phyloP scores from a whole-genome alignment of 2,888 invertebrate genomes.

The Sphaerophoria rueppellii region DNA sequence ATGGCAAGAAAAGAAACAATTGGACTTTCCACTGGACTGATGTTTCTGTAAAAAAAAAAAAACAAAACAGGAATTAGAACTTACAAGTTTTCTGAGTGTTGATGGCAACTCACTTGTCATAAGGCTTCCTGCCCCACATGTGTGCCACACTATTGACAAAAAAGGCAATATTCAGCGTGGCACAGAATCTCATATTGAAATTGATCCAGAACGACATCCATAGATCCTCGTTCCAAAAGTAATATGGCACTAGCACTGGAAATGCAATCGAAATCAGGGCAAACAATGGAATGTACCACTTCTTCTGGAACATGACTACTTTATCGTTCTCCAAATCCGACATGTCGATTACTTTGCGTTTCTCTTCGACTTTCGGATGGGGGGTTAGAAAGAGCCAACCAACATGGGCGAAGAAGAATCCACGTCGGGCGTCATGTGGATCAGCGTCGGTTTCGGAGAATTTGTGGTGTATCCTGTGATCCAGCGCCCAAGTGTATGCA shows the following conservation, averaged over 20 bases:
- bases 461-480: slow-evolving; percentile 94
- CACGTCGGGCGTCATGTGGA: slow-evolving; percentile 88
- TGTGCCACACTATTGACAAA: slow-evolving; percentile 98
- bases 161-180: slow-evolving; percentile 95
- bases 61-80: neutral
- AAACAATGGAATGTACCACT: slow-evolving; percentile 88
- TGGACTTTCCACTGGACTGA: slow-evolving; percentile 88
- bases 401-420: slow-evolving; percentile 95
- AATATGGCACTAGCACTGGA: slow-evolving; percentile 90
- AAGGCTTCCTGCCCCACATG: slow-evolving; percentile 95
- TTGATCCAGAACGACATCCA: slow-evolving; percentile 92
- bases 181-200: slow-evolving; percentile 91
- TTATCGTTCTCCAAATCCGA: slow-evolving; percentile 88
- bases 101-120: slow-evolving; percentile 88
- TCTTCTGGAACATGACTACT: slow-evolving; percentile 90
- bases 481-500: slow-evolving; percentile 93
- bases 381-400: slow-evolving; percentile 95
- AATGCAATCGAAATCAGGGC: slow-evolving; percentile 86
- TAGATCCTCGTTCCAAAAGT: slow-evolving; percentile 91
- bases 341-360: slow-evolving; percentile 87
- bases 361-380: slow-evolving; percentile 89
- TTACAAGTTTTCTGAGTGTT: neutral
- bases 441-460: slow-evolving; percentile 94
- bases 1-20: slow-evolving; percentile 89
- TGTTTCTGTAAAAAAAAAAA: slow-evolving; percentile 83